Percentiles rank a stretch among this genome's conserved stretches.
Evolutionary conservation across 2,113 vertebrate genomes (phyloP).

Genomic region (Epinephelus lanceolatus): DNA sequence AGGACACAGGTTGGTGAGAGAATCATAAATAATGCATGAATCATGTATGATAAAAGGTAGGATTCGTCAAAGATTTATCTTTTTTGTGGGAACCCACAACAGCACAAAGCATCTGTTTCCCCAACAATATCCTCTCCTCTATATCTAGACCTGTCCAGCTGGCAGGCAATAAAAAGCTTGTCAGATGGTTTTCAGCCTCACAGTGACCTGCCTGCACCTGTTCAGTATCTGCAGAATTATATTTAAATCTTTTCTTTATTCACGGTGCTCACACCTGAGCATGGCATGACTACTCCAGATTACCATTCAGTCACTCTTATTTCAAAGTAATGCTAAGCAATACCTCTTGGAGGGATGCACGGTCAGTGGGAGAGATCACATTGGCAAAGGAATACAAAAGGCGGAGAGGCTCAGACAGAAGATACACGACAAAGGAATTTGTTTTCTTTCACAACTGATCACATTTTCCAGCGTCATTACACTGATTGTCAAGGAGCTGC

Average conservation of each 20-base stretch:
- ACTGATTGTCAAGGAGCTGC: constrained; percentile 1
- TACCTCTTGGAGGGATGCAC: background rate
- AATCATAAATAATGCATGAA: background rate
- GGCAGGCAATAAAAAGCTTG: constrained; percentile 25
- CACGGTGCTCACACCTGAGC: background rate
- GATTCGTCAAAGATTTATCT: background rate
- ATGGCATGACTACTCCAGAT: constrained; percentile 16
- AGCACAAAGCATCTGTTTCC: background rate
- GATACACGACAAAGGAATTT: constrained; percentile 12
- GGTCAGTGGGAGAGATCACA: background rate
- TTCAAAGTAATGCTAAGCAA: background rate
- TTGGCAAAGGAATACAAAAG: background rate
- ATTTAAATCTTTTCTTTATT: constrained; percentile 6
- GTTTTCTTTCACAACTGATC: constrained; percentile 7
- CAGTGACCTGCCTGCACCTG: constrained; percentile 15
- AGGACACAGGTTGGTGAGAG: constrained; percentile 26
- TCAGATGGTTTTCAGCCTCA: constrained; percentile 2
- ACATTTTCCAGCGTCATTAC: constrained; percentile 34
- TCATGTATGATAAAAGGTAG: background rate
- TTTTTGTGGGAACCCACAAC: background rate
- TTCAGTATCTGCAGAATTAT: background rate
- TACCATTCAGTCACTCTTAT: background rate
- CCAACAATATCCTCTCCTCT: background rate
- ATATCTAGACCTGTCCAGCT: background rate
- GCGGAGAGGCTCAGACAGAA: background rate